phyloP scores from a whole-genome alignment of 2,797 vertebrate species.

The Zalophus californianus region DNA sequence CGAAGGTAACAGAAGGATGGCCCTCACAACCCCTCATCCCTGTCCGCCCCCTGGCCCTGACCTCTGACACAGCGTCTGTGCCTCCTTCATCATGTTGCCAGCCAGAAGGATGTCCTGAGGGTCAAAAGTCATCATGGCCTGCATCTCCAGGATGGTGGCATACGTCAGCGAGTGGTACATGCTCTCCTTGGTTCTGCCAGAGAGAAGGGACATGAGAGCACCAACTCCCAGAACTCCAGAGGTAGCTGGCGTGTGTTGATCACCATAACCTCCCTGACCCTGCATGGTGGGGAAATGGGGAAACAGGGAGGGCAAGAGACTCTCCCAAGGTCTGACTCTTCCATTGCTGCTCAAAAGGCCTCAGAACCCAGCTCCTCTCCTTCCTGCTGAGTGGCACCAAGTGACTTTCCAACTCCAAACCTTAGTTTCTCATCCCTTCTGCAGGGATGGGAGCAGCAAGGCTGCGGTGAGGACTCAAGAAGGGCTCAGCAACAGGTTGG shows the following conservation, averaged over 20 bases:
- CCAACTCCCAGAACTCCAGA: background rate
- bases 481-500: accelerated
- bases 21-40: background rate
- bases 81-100: slow-evolving; percentile 98
- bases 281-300: background rate
- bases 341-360: background rate
- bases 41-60: slow-evolving; percentile 72
- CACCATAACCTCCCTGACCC: background rate
- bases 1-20: background rate
- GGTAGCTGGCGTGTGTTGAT: background rate
- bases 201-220: slow-evolving; percentile 49
- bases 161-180: slow-evolving; percentile 98
- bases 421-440: background rate
- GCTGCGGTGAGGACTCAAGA: background rate
- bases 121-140: slow-evolving; percentile 99
- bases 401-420: background rate
- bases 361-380: background rate
- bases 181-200: slow-evolving; percentile 95
- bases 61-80: slow-evolving; percentile 95
- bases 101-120: slow-evolving; percentile 95
- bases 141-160: slow-evolving; percentile 98
- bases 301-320: background rate
- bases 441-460: background rate
- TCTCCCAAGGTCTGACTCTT: background rate
- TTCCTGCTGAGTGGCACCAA: background rate